Conservation (phyloP, 1,140 invertebrate genomes). For the Trichoplusia ni region DNA sequence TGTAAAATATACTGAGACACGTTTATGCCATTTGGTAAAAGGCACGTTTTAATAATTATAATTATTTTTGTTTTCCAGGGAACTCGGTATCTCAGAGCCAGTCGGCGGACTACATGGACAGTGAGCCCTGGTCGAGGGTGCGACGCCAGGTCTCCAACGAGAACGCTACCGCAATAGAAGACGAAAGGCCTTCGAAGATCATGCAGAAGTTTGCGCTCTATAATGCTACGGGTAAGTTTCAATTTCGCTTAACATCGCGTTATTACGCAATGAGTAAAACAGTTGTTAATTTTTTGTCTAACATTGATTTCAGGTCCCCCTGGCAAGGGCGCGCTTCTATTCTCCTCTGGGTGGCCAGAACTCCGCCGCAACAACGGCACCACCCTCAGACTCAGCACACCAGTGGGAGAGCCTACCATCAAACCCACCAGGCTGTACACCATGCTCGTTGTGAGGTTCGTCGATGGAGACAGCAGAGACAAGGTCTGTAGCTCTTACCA, state of each 20-base stretch:
- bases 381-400: constrained; percentile 54
- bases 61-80: constrained; percentile 41
- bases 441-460: constrained; percentile 66
- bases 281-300: background rate
- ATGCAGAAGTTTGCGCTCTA: constrained; percentile 59
- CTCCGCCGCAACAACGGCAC: constrained; percentile 57
- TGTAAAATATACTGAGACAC: no score
- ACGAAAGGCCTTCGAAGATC: constrained; percentile 49
- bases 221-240: constrained; percentile 62
- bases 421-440: constrained; percentile 68
- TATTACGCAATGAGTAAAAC: background rate
- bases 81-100: constrained; percentile 66
- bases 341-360: constrained; percentile 64
- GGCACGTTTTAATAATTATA: no score
- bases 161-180: constrained; percentile 43
- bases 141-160: constrained; percentile 50
- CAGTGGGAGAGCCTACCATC: constrained; percentile 64
- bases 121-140: constrained; percentile 52
- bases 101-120: constrained; percentile 50
- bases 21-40: no score
- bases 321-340: constrained; percentile 62
- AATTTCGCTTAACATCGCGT: background rate
- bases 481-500: constrained; percentile 45
- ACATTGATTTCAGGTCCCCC: constrained; percentile 49
- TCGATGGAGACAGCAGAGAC: constrained; percentile 60